Evolutionary conservation across 1,140 invertebrate genomes (phyloP).

Genomic region (Varroa destructor): DNA sequence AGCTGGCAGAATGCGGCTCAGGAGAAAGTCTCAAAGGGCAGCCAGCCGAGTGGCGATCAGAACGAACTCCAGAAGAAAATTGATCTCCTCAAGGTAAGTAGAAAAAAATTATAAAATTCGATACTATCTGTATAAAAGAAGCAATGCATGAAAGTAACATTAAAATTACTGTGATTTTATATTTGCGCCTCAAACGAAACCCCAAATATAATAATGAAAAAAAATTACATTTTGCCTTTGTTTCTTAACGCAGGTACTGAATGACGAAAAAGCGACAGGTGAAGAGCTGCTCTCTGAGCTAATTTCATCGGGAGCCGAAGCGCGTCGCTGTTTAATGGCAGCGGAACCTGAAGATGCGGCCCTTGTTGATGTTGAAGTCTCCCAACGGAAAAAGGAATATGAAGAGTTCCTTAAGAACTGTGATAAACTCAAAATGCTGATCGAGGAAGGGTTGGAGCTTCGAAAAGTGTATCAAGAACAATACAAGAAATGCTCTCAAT

Average conservation of each 20-base stretch:
- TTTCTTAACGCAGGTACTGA: not conserved
- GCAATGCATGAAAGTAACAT: slow-evolving; percentile 31
- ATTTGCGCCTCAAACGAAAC: slow-evolving; percentile 27
- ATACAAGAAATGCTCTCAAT: slow-evolving; percentile 70
- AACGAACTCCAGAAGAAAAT: slow-evolving; percentile 70
- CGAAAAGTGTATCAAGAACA: slow-evolving; percentile 92
- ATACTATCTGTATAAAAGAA: slow-evolving; percentile 23
- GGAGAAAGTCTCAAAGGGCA: slow-evolving; percentile 78
- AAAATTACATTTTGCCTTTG: too few relatives aligned
- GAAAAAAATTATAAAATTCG: too few relatives aligned
- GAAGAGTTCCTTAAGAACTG: slow-evolving; percentile 41
- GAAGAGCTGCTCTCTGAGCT: slow-evolving; percentile 25
- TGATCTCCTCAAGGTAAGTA: slow-evolving; percentile 55
- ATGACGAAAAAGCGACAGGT: slow-evolving; percentile 26
- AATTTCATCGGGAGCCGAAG: slow-evolving; percentile 10
- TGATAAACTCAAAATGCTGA: slow-evolving; percentile 60
- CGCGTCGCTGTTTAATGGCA: slow-evolving; percentile 3
- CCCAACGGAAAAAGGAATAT: slow-evolving; percentile 59
- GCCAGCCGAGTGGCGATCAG: slow-evolving; percentile 82
- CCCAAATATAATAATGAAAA: too few relatives aligned
- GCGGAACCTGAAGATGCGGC: slow-evolving; percentile 10
- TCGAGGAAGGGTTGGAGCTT: slow-evolving; percentile 78
- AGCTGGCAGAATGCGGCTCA: slow-evolving; percentile 77
- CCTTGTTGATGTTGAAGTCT: slow-evolving; percentile 71
- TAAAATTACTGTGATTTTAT: not conserved